phyloP scores from a whole-genome alignment of 2,888 invertebrate species.

The Agrotis ipsilon region DNA sequence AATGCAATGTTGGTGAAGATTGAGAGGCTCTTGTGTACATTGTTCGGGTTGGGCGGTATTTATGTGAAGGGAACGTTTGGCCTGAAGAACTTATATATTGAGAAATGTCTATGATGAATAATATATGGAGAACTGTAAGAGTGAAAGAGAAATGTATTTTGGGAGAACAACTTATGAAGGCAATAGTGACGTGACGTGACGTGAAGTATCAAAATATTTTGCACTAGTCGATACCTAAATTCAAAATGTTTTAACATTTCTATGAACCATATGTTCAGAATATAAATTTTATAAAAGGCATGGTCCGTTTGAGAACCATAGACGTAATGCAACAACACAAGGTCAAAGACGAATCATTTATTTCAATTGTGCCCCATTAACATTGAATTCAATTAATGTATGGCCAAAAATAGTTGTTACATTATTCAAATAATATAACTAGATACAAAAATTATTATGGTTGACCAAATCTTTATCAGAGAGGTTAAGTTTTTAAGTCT shows the following conservation, averaged over 20 bases:
- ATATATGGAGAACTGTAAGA: too few relatives aligned
- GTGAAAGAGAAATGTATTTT: too few relatives aligned
- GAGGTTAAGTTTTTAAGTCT: too few relatives aligned
- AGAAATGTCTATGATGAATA: neutral
- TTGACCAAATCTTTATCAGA: neutral
- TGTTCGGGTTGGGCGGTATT: constrained; percentile 54
- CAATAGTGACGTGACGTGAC: too few relatives aligned
- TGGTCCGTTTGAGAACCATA: neutral
- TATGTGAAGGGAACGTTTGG: constrained; percentile 41
- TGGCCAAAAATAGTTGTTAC: neutral
- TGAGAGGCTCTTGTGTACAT: constrained; percentile 47
- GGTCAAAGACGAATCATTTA: constrained; percentile 27
- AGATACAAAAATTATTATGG: neutral
- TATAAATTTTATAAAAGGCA: too few relatives aligned
- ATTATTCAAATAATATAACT: neutral
- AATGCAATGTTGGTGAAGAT: constrained; percentile 54
- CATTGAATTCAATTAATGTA: constrained; percentile 5
- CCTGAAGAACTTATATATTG: constrained; percentile 12
- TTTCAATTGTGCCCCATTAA: constrained; percentile 13
- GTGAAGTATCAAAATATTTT: too few relatives aligned
- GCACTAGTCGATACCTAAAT: too few relatives aligned
- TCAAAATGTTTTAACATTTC: neutral
- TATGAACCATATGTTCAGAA: too few relatives aligned
- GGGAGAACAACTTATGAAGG: too few relatives aligned
- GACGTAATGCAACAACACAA: constrained; percentile 1